Evolutionary conservation across 2,888 invertebrate genomes (phyloP), one percentile per base, ranked within the genome.

Genomic region (Drosophila paranaensis): DNA sequence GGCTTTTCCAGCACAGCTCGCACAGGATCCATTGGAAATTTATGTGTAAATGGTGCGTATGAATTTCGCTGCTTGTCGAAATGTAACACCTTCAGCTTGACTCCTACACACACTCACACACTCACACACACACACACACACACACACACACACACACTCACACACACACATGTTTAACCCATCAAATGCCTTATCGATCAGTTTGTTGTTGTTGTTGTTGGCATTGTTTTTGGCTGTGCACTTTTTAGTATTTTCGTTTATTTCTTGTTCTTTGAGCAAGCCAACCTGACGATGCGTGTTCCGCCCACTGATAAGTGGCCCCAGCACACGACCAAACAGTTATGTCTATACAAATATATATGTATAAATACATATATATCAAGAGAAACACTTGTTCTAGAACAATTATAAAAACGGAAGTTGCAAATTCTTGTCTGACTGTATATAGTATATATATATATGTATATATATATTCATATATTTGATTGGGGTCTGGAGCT

Each of bases 21-120:
- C 60, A 35, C 57, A 79, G 67, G 71, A 82, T 65, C 54, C 56
- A 53, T 55, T 50, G 62, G 45, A 61, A 72, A 81, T 71, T 84
- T 72, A 71, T 89, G 85, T 79, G 88, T 83, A 83, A 83, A 83
- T 83, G 82, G 82, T 83, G 55, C 40, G 82, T 89, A 83, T 50
- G n/a, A n/a, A 25, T 65, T 63, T 35, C 37, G 33, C 6, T n/a
- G 46, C n/a, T 48, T 54, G 33, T 35, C 16, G 53, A 39, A 71
- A 58, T 37, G 5, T 13, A 8, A 11, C 42, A 6, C 6, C 11
- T 10, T 33, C 9, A 8, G 10, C 33, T 3, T 2, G 2, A 9
- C 42, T n/a, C 5, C n/a, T 14, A n/a, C 20, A n/a, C 16, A n/a
- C n/a, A n/a, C n/a, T n/a, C n/a, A 20, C 54, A 30, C 16, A 46